phyloP scores from a whole-genome alignment of 2,888 invertebrate species.

The Oscheius myriophilus region DNA sequence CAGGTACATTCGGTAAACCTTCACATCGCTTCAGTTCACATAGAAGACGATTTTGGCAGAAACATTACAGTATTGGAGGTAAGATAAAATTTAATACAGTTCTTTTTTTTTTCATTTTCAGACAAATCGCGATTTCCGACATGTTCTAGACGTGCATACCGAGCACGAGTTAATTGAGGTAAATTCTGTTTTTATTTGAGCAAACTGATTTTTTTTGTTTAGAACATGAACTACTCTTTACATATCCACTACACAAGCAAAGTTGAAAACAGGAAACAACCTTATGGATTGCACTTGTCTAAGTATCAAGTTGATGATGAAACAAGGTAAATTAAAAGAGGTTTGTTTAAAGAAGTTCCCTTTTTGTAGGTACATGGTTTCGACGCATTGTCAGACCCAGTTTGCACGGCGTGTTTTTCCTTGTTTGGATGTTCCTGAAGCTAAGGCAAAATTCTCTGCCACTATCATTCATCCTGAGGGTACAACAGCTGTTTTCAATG shows the following conservation, averaged over 20 bases:
- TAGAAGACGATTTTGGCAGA: slow-evolving; percentile 41
- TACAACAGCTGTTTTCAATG: slow-evolving; percentile 84
- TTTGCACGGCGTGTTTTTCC: slow-evolving; percentile 92
- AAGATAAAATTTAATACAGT: background rate
- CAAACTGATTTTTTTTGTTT: background rate
- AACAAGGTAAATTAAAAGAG: slow-evolving; percentile 9
- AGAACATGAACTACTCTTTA: slow-evolving; percentile 28
- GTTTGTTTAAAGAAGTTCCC: background rate
- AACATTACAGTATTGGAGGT: slow-evolving; percentile 42
- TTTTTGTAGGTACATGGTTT: slow-evolving; percentile 45
- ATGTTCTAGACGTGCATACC: slow-evolving; percentile 27
- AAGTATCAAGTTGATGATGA: slow-evolving; percentile 8
- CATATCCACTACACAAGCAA: slow-evolving; percentile 25
- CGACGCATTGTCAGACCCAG: slow-evolving; percentile 93
- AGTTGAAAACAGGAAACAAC: background rate
- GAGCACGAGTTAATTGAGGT: slow-evolving; percentile 21
- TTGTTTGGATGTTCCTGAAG: slow-evolving; percentile 88
- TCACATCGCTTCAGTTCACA: slow-evolving; percentile 40
- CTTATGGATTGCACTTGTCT: slow-evolving; percentile 8
- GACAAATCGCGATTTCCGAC: slow-evolving; percentile 12
- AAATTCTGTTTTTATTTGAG: background rate
- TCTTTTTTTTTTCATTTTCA: background rate
- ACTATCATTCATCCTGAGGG: slow-evolving; percentile 77
- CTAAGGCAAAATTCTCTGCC: slow-evolving; percentile 85
- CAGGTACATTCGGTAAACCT: slow-evolving; percentile 42